Base-by-base conservation (phyloP, 2,888 invertebrate genomes). In the Agapostemon virescens region DNA sequence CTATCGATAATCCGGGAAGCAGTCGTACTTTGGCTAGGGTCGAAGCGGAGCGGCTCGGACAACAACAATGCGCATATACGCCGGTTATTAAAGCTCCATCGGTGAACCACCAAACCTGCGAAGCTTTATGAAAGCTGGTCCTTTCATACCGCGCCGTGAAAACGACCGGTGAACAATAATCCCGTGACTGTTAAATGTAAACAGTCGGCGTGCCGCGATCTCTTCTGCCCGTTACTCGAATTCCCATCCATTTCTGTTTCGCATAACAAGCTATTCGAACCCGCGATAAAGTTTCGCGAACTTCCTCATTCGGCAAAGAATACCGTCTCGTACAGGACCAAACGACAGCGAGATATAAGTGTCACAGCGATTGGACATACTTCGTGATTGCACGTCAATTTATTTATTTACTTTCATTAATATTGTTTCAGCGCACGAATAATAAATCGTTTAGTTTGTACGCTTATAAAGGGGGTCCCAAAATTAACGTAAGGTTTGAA, bases 1-100 rank as follows among this genome's bases (percentile, higher is more conserved):
- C 58, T 79, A 71, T 72, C 63, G 79, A 79, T 79, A 79, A 79
- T 78, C 67, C 61, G 30, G 20, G 69, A n/a, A 49, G 61, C 71
- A 42, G 33, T 13, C 1, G 40, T 42, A 40, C 23, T 23, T 23
- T 26, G 58, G 9, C 2, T 0, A 20, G 9, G 3, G 3, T 0
- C 11, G 33, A 7, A 7, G 9, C 11, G 26, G 0, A 9, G 20
- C 15, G 7, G 2, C 6, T 11, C 20, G 58, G 20, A 20, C 30
- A 63, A 13, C 63, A 13, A 63, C 63, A 36, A n/a, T n/a, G 3
- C 63, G 49, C 30, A 40, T 23, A 9, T 23, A 42, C 38, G 23
- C 1, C 15, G 13, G 49, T 71, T 52, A 68, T 79, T 79, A 71
- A 63, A 33, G 40, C 67, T 61, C 63, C 67, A 68, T 68, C 49